These are phyloP conservation scores for Parapristionchus giblindavisi DNA, from an alignment of 2,888 invertebrate species.

Conservation along the genomic window DNA sequence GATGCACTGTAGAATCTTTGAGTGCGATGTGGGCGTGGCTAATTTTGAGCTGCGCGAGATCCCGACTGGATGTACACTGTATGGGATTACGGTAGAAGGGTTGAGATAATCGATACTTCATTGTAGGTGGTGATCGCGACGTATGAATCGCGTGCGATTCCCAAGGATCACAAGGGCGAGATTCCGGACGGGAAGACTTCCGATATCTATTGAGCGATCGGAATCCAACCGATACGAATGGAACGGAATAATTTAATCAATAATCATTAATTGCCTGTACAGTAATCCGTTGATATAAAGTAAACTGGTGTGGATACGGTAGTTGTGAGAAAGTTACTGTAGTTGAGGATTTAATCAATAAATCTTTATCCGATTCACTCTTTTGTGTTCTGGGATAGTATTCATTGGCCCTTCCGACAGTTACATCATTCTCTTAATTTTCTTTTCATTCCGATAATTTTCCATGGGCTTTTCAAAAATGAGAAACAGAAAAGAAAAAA, in stretches of 20 bases:
- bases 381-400: no score
- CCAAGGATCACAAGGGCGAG: slow-evolving; percentile 67
- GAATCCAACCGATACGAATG: neutral
- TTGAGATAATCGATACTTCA: neutral
- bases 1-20: no score
- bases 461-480: no score
- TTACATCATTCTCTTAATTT: neutral
- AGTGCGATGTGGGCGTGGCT: neutral
- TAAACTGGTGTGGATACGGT: neutral
- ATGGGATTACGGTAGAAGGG: slow-evolving; percentile 4
- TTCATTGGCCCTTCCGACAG: no score
- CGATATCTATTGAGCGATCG: slow-evolving; percentile 18
- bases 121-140: slow-evolving; percentile 65
- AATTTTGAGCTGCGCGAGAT: neutral
- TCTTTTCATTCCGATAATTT: no score
- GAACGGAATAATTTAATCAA: slow-evolving; percentile 21
- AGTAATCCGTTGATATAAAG: no score
- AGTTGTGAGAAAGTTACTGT: no score
- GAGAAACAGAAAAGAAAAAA: no score
- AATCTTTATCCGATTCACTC: no score
- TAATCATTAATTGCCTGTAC: no score
- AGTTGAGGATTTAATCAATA: no score
- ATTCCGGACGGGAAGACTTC: slow-evolving; percentile 50
- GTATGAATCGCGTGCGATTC: slow-evolving; percentile 65
- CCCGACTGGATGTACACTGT: neutral